A percentile compares a stretch with the other conserved stretches of the same genome.
Evolutionary conservation across 2,113 vertebrate genomes (phyloP).

Genomic region (Spheniscus mendiculus): DNA sequence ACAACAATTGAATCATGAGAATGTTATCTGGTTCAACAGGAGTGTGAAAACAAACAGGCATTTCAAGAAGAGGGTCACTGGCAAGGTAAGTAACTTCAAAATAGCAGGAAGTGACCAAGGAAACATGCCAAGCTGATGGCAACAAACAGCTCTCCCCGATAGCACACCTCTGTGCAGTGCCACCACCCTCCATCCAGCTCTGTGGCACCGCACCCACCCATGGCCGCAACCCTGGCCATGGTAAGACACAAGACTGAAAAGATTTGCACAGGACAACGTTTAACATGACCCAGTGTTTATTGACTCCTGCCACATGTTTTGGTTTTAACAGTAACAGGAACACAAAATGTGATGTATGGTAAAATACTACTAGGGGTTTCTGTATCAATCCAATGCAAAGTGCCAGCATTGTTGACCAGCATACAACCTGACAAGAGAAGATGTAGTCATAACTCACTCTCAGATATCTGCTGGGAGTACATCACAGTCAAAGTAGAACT

Average conservation of each 20-base stretch:
- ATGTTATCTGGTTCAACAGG: constrained; percentile 70
- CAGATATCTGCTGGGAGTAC: constrained; percentile 51
- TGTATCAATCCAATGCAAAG: background rate
- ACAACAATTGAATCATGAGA: constrained; percentile 62
- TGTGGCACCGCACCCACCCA: background rate
- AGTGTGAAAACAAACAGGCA: constrained; percentile 47
- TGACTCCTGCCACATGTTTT: background rate
- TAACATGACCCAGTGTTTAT: constrained; percentile 63
- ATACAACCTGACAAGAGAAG: constrained; percentile 70
- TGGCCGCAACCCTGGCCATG: background rate
- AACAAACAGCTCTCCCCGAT: background rate
- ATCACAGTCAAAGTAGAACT: constrained; percentile 15
- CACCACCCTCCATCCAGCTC: background rate
- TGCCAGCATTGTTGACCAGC: constrained; percentile 75
- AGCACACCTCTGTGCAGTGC: background rate
- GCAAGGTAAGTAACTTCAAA: constrained; percentile 71
- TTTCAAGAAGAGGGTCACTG: constrained; percentile 56
- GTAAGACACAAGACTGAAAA: background rate
- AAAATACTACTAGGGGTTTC: constrained; percentile 6
- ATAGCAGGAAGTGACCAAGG: constrained; percentile 62
- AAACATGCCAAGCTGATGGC: background rate
- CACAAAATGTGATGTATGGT: background rate
- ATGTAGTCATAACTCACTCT: constrained; percentile 23
- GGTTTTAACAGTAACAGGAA: constrained; percentile 22
- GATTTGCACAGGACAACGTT: constrained; percentile 15